Conservation (phyloP, 2,797 vertebrate species). For the Lepilemur septentrionalis region DNA sequence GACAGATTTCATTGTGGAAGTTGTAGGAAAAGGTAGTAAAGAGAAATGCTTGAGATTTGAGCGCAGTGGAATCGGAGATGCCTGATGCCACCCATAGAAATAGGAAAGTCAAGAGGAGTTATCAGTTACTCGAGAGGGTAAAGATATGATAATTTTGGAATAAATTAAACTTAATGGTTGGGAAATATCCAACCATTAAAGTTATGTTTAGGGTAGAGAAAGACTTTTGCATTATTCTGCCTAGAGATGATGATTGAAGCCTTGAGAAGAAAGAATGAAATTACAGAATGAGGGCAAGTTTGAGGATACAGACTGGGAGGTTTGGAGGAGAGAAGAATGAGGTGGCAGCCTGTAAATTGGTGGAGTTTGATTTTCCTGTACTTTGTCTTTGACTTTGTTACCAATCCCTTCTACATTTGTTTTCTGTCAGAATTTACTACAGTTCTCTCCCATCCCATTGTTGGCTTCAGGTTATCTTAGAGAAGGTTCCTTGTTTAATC, state of each 20-base stretch:
- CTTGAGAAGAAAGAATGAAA: neutral
- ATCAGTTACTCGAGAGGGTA: neutral
- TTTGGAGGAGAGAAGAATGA: neutral
- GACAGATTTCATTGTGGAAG: neutral
- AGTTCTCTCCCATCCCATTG: neutral
- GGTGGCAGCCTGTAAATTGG: no score
- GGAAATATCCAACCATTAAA: neutral
- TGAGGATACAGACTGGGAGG: neutral
- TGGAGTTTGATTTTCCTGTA: neutral
- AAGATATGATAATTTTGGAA: neutral
- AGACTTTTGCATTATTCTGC: neutral
- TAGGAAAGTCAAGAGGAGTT: neutral
- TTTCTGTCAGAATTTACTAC: neutral
- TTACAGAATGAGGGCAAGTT: neutral
- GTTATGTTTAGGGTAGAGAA: neutral
- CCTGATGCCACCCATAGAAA: neutral
- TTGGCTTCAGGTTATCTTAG: neutral
- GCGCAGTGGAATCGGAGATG: rapidly evolving
- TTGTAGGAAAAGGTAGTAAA: neutral
- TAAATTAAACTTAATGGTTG: neutral
- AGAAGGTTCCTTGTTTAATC: neutral
- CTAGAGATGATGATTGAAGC: neutral
- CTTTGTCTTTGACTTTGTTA: neutral
- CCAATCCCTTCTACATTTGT: neutral
- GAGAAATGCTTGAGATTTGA: neutral